A percentile compares a stretch with the other conserved stretches of the same genome.
Conservation (phyloP, 2,888 invertebrate genomes). For the Clepsis dumicolana region DNA sequence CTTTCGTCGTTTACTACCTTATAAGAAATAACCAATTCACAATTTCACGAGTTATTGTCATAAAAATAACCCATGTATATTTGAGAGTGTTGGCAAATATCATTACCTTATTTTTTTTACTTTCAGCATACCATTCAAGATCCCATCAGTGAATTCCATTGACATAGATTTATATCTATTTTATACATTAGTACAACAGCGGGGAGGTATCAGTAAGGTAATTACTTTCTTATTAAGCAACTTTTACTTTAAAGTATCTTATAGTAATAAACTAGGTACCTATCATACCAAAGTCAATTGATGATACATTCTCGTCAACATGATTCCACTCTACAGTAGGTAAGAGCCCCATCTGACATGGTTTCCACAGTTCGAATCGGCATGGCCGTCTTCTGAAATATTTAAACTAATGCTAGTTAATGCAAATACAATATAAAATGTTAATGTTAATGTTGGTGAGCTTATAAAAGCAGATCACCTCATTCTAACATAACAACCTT, state of each 20-base stretch:
- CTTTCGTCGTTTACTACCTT: slow-evolving; percentile 15
- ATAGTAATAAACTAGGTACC: too few species aligned
- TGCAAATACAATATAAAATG: too few species aligned
- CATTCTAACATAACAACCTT: too few species aligned
- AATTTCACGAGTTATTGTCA: neutral
- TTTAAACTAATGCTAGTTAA: too few species aligned
- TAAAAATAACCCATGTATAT: neutral
- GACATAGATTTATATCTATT: slow-evolving; percentile 97
- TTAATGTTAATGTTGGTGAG: too few species aligned
- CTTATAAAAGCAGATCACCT: too few species aligned
- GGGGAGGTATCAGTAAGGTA: slow-evolving; percentile 98
- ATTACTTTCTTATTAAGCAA: neutral
- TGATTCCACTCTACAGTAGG: too few species aligned
- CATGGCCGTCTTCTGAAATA: too few species aligned
- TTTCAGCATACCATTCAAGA: slow-evolving; percentile 87
- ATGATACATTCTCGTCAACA: too few species aligned
- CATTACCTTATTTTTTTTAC: slow-evolving; percentile 66
- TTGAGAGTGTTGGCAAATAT: neutral
- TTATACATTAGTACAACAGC: slow-evolving; percentile 95
- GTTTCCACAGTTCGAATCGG: too few species aligned
- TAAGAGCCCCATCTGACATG: too few species aligned
- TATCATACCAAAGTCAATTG: too few species aligned
- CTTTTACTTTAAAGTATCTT: neutral
- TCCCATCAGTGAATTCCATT: slow-evolving; percentile 94
- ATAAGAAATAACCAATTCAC: slow-evolving; percentile 12